A percentile compares a stretch with the other conserved stretches of the same genome.
These are phyloP conservation scores for Sus cebifrons DNA, from an alignment of 2,797 vertebrate species.

Conservation along the genomic window DNA sequence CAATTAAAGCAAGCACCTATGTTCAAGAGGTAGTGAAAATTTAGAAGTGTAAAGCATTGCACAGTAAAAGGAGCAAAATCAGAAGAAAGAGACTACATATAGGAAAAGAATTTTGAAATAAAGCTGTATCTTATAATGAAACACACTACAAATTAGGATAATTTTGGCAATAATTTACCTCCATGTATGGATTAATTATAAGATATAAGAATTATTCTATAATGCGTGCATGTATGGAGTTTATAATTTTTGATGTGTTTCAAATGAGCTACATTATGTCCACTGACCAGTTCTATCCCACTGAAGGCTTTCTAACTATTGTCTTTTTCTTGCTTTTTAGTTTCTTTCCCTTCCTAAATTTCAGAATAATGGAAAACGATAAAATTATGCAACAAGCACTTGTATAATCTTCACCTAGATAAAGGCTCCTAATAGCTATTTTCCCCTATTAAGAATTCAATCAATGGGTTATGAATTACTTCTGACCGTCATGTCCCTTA, in stretches of 20 bases:
- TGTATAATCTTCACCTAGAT: not conserved
- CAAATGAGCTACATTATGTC: not conserved
- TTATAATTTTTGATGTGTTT: not conserved
- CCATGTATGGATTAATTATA: not conserved
- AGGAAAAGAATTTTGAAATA: not conserved
- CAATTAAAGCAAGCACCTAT: slow-evolving; percentile 23
- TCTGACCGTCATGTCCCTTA: not conserved
- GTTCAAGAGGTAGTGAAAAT: not conserved
- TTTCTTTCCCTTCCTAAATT: not conserved
- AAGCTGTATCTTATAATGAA: not conserved
- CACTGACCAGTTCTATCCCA: not conserved
- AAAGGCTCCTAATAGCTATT: not conserved
- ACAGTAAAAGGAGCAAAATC: not conserved
- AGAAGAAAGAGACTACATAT: not conserved
- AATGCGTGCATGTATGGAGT: not conserved
- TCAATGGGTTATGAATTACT: not conserved
- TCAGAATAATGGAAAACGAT: not conserved
- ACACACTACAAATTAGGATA: not conserved
- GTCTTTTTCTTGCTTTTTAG: not conserved
- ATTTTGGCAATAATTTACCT: not conserved
- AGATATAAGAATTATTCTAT: not conserved
- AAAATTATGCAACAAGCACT: not conserved
- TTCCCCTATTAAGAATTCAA: not conserved
- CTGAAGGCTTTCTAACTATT: not conserved
- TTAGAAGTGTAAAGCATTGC: not conserved